A percentile compares a stretch with the other conserved stretches of the same genome.
Evolutionary conservation across 2,113 vertebrate species (phyloP).

Genomic region (Noturus placidus): DNA sequence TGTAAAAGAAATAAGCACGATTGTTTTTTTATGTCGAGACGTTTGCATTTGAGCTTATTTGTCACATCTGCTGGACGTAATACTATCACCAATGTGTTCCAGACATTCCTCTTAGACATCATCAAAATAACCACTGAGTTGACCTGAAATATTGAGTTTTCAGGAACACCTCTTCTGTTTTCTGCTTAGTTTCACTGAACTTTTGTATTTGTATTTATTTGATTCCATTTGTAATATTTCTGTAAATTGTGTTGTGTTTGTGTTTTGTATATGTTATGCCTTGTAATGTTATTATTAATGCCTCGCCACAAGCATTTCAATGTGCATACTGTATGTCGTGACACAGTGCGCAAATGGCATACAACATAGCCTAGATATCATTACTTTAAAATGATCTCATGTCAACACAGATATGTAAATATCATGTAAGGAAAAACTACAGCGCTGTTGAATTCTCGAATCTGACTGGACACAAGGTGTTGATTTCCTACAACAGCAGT

Average conservation of each 20-base stretch:
- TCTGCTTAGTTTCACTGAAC: neutral
- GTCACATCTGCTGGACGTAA: neutral
- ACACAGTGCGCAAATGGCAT: too few species aligned
- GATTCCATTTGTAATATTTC: neutral
- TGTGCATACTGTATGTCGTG: too few species aligned
- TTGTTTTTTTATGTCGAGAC: too few species aligned
- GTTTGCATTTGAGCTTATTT: neutral
- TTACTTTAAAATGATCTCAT: too few species aligned
- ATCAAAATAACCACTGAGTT: neutral
- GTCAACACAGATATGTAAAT: too few species aligned
- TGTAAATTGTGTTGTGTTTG: neutral
- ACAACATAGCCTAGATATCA: too few species aligned
- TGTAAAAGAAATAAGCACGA: neutral
- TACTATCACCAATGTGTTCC: too few species aligned
- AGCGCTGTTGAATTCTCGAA: neutral
- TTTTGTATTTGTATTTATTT: neutral
- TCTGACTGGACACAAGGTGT: neutral
- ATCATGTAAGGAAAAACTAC: too few species aligned
- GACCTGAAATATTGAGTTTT: neutral
- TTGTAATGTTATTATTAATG: too few species aligned
- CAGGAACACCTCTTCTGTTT: too few species aligned
- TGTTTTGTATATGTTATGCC: neutral
- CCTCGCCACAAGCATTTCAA: too few species aligned
- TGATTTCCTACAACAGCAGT: neutral
- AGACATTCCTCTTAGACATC: too few species aligned